These are phyloP conservation scores for Carposina sasakii DNA, from an alignment of 1,140 invertebrate genomes.

Conservation along the genomic window DNA sequence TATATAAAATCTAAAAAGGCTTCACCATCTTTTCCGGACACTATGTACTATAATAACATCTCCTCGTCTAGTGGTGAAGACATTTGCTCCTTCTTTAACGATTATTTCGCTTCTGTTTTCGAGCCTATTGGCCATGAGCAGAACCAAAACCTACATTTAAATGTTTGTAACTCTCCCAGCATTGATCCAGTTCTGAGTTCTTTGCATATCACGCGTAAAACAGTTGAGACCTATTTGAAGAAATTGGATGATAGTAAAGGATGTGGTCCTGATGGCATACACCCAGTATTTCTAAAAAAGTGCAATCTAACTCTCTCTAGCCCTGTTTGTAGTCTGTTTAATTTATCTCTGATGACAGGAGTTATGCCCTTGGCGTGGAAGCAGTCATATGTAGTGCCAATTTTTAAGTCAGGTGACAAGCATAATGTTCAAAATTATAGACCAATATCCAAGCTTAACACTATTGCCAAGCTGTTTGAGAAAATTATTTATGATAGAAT, in stretches of 20 bases:
- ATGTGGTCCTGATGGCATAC: background rate
- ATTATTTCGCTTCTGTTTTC: background rate
- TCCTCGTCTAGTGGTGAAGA: background rate
- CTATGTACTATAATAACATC: background rate
- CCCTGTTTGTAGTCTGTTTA: conserved; percentile 2
- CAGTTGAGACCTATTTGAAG: background rate
- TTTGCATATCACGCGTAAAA: background rate
- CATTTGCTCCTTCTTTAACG: background rate
- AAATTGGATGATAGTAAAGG: background rate
- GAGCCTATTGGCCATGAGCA: background rate
- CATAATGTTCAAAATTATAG: conserved; percentile 8
- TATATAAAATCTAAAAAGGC: background rate
- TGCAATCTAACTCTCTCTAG: background rate
- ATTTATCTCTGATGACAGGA: background rate
- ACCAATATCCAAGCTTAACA: conserved; percentile 4
- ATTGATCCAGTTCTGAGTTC: no score
- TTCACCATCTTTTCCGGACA: background rate
- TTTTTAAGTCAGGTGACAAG: conserved; percentile 12
- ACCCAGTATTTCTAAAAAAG: background rate
- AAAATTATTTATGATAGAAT: conserved; percentile 12
- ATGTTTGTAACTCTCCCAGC: background rate
- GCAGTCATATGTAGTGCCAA: background rate
- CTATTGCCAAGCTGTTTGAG: conserved; percentile 10
- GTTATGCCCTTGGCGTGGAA: conserved; percentile 4
- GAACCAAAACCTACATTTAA: background rate